phyloP scores from a whole-genome alignment of 1,140 invertebrate species.

The Nebria ingens region DNA sequence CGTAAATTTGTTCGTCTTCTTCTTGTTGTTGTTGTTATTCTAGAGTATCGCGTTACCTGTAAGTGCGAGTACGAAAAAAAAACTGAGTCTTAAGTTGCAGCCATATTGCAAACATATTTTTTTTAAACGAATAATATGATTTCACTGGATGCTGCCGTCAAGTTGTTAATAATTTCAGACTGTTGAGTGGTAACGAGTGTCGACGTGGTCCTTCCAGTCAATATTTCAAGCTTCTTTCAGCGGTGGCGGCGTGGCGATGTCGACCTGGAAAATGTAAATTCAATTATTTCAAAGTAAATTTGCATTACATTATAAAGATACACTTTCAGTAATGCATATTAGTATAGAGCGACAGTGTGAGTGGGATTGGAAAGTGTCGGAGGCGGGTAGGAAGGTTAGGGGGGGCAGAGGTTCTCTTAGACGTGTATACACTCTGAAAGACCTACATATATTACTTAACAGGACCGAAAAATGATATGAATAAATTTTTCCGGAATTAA shows the following conservation, averaged over 20 bases:
- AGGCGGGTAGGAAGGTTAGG: not conserved
- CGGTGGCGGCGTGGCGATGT: not conserved
- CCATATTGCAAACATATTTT: too few species aligned
- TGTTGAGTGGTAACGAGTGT: too few species aligned
- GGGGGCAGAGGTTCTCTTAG: not conserved
- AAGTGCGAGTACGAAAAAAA: too few species aligned
- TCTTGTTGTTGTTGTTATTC: too few species aligned
- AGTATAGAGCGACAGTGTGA: too few species aligned
- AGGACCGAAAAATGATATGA: not conserved
- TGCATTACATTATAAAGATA: constrained; percentile 12
- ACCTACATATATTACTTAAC: not conserved
- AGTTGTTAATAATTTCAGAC: not conserved
- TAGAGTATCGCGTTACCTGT: too few species aligned
- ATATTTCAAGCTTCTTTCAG: not conserved
- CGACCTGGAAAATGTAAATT: constrained; percentile 10
- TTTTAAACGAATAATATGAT: too few species aligned
- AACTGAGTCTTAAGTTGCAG: too few species aligned
- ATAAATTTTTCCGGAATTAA: constrained; percentile 6
- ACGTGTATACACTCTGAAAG: not conserved
- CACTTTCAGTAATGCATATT: constrained; percentile 1
- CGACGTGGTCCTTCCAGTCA: not conserved
- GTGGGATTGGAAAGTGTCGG: not conserved
- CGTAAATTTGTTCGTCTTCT: too few species aligned
- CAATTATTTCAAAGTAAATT: constrained; percentile 13
- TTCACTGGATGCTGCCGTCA: too few species aligned